Conservation (phyloP, 2,113 vertebrate genomes). For the Scomber japonicus region DNA sequence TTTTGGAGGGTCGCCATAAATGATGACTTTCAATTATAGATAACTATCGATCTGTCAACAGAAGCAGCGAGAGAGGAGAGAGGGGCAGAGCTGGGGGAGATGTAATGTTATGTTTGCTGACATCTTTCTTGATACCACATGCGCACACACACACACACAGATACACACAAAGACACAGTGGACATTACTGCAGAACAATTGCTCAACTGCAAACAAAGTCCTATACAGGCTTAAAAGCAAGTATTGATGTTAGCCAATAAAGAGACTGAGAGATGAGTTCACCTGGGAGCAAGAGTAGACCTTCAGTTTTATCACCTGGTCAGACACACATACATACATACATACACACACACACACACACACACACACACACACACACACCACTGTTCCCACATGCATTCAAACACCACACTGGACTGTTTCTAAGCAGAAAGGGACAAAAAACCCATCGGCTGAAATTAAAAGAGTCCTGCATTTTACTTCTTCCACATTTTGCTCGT, state of each 20-base stretch:
- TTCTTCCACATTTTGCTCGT: background rate
- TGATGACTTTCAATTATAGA: constrained; percentile 85
- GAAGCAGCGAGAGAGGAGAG: constrained; percentile 38
- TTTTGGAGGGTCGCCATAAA: constrained; percentile 81
- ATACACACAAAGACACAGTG: constrained; percentile 23
- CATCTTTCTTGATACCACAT: constrained; percentile 15
- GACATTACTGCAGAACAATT: constrained; percentile 38
- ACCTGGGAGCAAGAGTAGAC: constrained; percentile 64
- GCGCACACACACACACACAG: constrained; percentile 13
- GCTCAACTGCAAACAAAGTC: constrained; percentile 64
- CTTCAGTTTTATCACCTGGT: constrained; percentile 57
- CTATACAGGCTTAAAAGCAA: constrained; percentile 19
- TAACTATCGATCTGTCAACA: constrained; percentile 85
- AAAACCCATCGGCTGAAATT: constrained; percentile 40
- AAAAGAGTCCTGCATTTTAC: constrained; percentile 28
- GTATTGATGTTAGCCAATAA: constrained; percentile 50
- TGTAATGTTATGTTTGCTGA: constrained; percentile 57
- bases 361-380: constrained; percentile 26
- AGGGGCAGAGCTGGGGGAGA: constrained; percentile 9
- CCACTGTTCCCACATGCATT: constrained; percentile 5
- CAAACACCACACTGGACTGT: constrained; percentile 56
- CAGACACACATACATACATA: constrained; percentile 8
- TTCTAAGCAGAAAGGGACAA: constrained; percentile 63
- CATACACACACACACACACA: constrained; percentile 23
- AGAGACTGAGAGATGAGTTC: constrained; percentile 54